A percentile compares a stretch with the other conserved stretches of the same genome.
These are phyloP conservation scores for Acanthurus leucopareius DNA, from an alignment of 2,797 vertebrate species.

Conservation along the genomic window DNA sequence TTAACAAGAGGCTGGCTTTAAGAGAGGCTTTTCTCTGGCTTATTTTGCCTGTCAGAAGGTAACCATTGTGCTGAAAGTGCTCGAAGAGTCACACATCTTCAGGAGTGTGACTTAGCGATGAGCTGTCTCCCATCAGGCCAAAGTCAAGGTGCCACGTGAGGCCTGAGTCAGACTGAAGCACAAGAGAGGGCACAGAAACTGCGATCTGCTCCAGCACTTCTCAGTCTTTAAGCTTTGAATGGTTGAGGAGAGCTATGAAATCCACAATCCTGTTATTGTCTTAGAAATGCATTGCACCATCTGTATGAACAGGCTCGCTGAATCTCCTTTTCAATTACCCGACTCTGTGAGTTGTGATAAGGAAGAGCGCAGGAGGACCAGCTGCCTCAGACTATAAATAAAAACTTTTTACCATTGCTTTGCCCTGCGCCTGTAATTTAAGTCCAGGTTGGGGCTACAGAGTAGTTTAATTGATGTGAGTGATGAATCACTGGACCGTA, in stretches of 20 bases:
- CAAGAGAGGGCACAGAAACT: constrained; percentile 11
- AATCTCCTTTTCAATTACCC: constrained; percentile 69
- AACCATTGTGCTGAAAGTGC: constrained; percentile 42
- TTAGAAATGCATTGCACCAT: constrained; percentile 35
- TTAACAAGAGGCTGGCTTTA: constrained; percentile 26
- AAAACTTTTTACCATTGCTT: constrained; percentile 13
- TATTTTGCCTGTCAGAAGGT: constrained; percentile 48
- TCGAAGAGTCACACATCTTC: constrained; percentile 59
- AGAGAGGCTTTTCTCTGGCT: constrained; percentile 22
- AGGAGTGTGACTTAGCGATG: constrained; percentile 72
- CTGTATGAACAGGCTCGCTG: constrained; percentile 30
- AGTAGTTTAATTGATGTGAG: constrained; percentile 1
- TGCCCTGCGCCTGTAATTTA: constrained; percentile 13
- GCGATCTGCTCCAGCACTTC: constrained; percentile 17
- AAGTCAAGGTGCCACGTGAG: constrained; percentile 66
- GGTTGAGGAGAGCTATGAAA: constrained; percentile 32
- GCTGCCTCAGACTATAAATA: constrained; percentile 33
- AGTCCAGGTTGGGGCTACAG: not conserved
- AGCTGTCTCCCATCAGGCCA: constrained; percentile 66
- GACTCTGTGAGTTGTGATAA: constrained; percentile 52
- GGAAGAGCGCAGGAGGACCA: constrained; percentile 5
- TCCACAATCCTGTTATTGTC: constrained; percentile 59
- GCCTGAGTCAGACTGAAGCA: constrained; percentile 59
- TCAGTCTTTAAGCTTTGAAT: constrained; percentile 40
- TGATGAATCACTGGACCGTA: constrained; percentile 3